Conservation (phyloP, 1,140 invertebrate genomes). For the Drosophila kikkawai region DNA sequence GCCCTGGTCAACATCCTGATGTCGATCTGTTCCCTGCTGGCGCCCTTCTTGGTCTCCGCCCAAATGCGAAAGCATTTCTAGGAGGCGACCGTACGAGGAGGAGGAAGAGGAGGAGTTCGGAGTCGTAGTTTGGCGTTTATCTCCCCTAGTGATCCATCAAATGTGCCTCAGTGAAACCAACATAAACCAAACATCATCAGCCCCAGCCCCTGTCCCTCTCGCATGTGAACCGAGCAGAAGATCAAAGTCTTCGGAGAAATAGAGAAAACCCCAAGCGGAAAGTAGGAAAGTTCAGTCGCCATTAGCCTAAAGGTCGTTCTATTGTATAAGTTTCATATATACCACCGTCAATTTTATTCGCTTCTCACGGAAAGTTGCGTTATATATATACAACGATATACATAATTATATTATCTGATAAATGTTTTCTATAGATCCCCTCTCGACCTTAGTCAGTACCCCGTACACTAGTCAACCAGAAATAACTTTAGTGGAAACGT, state of each 20-base stretch:
- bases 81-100: conserved; percentile 31
- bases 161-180: conserved; percentile 76
- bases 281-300: conserved; percentile 33
- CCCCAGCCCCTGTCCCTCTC: conserved; percentile 14
- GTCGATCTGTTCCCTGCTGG: conserved; percentile 55
- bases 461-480: conserved; percentile 36
- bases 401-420: conserved; percentile 57
- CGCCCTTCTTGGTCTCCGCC: conserved; percentile 63
- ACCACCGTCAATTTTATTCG: conserved; percentile 82
- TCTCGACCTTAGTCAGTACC: conserved; percentile 50
- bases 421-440: conserved; percentile 63
- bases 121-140: conserved; percentile 54
- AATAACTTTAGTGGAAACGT: conserved; percentile 35
- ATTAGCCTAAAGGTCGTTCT: conserved; percentile 66
- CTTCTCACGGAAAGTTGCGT: conserved; percentile 79
- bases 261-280: conserved; percentile 1
- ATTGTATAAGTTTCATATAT: conserved; percentile 78
- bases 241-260: conserved; percentile 10
- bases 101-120: conserved; percentile 11
- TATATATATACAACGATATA: conserved; percentile 53
- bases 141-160: conserved; percentile 73
- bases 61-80: conserved; percentile 72
- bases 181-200: conserved; percentile 37
- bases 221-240: conserved; percentile 2
- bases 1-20: conserved; percentile 53